A percentile compares a stretch with the other conserved stretches of the same genome.
phyloP scores from a whole-genome alignment of 1,140 invertebrate genomes.

The Zelostemma sp. region DNA sequence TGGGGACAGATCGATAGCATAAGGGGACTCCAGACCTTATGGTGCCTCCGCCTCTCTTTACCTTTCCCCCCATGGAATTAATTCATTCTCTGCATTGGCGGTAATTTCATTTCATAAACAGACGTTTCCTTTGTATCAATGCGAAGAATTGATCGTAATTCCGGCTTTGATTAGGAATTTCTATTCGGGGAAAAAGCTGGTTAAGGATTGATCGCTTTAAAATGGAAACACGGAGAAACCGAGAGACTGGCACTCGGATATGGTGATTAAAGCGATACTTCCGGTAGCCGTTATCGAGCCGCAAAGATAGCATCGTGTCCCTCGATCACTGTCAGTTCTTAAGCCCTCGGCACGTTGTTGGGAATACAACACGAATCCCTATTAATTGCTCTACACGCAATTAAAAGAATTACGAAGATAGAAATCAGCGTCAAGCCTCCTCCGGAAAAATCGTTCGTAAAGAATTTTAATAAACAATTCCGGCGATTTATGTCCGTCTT shows the following conservation, averaged over 20 bases:
- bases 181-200: too few species aligned
- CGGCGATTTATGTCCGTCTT: neutral
- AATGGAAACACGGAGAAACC: constrained; percentile 2
- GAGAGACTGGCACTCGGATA: constrained; percentile 54
- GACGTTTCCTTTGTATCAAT: neutral
- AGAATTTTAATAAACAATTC: neutral
- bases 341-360: constrained; percentile 32
- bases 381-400: constrained; percentile 13
- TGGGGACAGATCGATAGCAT: constrained; percentile 63
- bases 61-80: constrained; percentile 38
- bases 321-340: constrained; percentile 60
- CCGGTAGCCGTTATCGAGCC: constrained; percentile 59
- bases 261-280: constrained; percentile 66
- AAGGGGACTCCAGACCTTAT: constrained; percentile 63
- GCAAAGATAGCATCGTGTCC: constrained; percentile 56
- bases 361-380: constrained; percentile 5
- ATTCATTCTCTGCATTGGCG: constrained; percentile 36
- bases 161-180: too few species aligned
- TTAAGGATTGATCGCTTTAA: too few species aligned
- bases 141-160: too few species aligned
- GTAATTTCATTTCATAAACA: constrained; percentile 15
- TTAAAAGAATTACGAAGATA: constrained; percentile 11
- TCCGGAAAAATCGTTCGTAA: neutral
- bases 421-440: neutral
- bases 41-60: constrained; percentile 51